phyloP scores from a whole-genome alignment of 1,140 invertebrate genomes.

The Hylaeus anthracinus region DNA sequence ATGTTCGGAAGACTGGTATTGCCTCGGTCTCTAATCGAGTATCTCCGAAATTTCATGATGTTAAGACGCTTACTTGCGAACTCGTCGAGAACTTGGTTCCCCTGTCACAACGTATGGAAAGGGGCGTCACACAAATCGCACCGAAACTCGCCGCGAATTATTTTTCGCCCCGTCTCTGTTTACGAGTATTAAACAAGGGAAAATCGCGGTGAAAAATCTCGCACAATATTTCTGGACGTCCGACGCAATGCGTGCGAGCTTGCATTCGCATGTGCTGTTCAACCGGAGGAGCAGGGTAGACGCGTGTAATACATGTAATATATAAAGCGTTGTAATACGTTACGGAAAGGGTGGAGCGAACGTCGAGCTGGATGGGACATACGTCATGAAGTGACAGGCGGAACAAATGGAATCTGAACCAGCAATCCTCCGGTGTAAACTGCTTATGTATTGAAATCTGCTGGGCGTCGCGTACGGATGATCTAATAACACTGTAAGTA shows the following conservation, averaged over 20 bases:
- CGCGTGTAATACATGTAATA: slow-evolving; percentile 54
- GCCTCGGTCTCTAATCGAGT: slow-evolving; percentile 51
- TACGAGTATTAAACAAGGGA: background rate
- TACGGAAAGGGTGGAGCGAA: slow-evolving; percentile 66
- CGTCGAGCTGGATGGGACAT: slow-evolving; percentile 76
- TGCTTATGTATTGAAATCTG: slow-evolving; percentile 76
- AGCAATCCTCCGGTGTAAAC: slow-evolving; percentile 79
- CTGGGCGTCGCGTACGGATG: slow-evolving; percentile 68
- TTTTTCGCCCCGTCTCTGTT: background rate
- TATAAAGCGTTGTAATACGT: slow-evolving; percentile 72
- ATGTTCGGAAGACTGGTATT: slow-evolving; percentile 39
- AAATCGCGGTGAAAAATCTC: slow-evolving; percentile 20
- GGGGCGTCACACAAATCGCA: background rate
- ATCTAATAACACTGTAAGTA: slow-evolving; percentile 76
- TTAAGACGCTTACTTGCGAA: slow-evolving; percentile 31
- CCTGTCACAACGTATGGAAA: background rate
- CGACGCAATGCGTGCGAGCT: background rate
- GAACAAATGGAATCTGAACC: slow-evolving; percentile 82
- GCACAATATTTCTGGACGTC: slow-evolving; percentile 12
- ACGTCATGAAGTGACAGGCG: slow-evolving; percentile 79
- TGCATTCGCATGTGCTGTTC: background rate
- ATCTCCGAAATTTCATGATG: slow-evolving; percentile 61
- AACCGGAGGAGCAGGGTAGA: slow-evolving; percentile 1
- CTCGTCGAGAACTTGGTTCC: slow-evolving; percentile 28
- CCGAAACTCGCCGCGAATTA: background rate